Conservation (phyloP, 2,888 invertebrate genomes). For the Resseliella maxima region DNA sequence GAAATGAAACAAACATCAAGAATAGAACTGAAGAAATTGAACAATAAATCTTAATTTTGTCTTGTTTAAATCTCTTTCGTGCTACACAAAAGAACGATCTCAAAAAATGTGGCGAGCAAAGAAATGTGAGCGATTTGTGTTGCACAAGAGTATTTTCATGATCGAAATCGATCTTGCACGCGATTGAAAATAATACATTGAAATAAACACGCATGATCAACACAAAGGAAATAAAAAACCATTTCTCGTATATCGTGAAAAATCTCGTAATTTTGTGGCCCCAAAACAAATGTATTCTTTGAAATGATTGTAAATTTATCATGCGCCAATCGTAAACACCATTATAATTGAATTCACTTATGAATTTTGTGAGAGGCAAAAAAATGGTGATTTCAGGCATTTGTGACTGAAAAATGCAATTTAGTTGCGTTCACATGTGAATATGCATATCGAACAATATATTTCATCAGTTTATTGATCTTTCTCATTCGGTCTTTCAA, state of each 20-base stretch:
- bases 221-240: conserved; percentile 1
- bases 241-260: background rate
- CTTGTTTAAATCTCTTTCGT: conserved; percentile 39
- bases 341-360: conserved; percentile 43
- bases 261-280: conserved; percentile 42
- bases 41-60: conserved; percentile 52
- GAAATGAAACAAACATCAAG: background rate
- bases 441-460: background rate
- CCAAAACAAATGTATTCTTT: conserved; percentile 38
- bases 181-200: background rate
- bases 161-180: conserved; percentile 44
- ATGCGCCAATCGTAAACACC: conserved; percentile 28
- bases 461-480: conserved; percentile 40
- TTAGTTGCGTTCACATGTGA: background rate
- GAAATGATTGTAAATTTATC: conserved; percentile 29
- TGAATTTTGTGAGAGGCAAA: conserved; percentile 15
- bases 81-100: background rate
- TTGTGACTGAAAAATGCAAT: background rate
- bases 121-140: background rate
- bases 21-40: conserved; percentile 48
- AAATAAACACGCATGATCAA: background rate
- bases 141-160: conserved; percentile 41
- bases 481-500: background rate
- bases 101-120: background rate
- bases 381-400: background rate